Percentiles rank a stretch among this genome's conserved stretches.
Evolutionary conservation across 2,797 vertebrate species (phyloP).

Genomic region (Sebastes nivosus): DNA sequence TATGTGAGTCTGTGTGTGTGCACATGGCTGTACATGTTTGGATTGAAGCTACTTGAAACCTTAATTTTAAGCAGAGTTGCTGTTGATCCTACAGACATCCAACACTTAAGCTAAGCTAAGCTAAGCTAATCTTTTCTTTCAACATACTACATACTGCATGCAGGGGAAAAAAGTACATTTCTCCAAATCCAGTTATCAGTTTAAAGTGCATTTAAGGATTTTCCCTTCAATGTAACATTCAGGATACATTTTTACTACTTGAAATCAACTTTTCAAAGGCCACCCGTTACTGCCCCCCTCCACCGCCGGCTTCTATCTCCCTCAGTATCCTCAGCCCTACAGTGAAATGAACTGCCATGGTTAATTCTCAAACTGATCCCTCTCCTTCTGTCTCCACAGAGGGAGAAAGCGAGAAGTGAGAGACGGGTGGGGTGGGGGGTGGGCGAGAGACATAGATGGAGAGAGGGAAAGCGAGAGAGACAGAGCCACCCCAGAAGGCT

Average conservation of each 20-base stretch:
- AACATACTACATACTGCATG: neutral
- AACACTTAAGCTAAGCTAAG: neutral
- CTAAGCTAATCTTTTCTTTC: neutral
- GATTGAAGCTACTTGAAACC: neutral
- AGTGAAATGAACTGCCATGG: slow-evolving; percentile 82
- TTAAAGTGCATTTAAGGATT: slow-evolving; percentile 20
- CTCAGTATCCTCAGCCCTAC: slow-evolving; percentile 52
- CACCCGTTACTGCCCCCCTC: slow-evolving; percentile 2
- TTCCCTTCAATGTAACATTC: slow-evolving; percentile 4
- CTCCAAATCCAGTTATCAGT: neutral
- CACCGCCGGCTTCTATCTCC: slow-evolving; percentile 40
- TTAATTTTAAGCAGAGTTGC: neutral
- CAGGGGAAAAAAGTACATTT: neutral
- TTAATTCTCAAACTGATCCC: slow-evolving; percentile 82
- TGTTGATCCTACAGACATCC: neutral
- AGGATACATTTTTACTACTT: slow-evolving; percentile 32
- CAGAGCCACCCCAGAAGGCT: slow-evolving; percentile 62
- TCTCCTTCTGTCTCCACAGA: slow-evolving; percentile 72
- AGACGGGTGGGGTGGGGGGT: neutral
- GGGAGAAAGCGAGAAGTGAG: slow-evolving; percentile 57
- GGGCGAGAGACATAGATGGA: slow-evolving; percentile 21
- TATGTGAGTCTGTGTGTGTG: neutral
- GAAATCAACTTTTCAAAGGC: slow-evolving; percentile 54
- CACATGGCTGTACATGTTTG: neutral
- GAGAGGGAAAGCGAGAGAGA: slow-evolving; percentile 46